A percentile compares a stretch with the other conserved stretches of the same genome.
These are phyloP conservation scores for Hexactinellida sp. DNA, from an alignment of 37 sponge, comb jelly and placozoan genomes.

Conservation along the genomic window DNA sequence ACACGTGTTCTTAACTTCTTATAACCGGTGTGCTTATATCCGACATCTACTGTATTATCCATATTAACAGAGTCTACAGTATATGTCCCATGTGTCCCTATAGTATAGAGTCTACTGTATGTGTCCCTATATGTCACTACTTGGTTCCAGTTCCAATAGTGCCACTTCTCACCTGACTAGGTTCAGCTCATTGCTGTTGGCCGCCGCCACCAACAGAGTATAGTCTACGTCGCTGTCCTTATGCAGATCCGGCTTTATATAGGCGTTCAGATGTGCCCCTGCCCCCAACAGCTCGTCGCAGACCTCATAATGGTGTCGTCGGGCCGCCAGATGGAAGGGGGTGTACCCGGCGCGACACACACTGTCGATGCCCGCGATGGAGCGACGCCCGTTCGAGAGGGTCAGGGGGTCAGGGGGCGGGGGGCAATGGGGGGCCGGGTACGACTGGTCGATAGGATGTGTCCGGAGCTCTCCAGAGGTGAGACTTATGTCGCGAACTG, in stretches of 20 bases:
- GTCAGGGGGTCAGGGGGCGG: not conserved
- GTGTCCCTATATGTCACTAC: not conserved
- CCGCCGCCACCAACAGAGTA: constrained; percentile 59
- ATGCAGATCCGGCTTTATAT: constrained; percentile 32
- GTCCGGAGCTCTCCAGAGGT: not conserved
- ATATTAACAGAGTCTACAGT: too few relatives aligned
- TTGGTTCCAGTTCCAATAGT: too few relatives aligned
- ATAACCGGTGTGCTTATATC: too few relatives aligned
- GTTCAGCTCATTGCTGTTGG: constrained; percentile 25
- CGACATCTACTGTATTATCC: too few relatives aligned
- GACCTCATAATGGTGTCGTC: constrained; percentile 19
- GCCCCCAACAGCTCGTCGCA: constrained; percentile 39
- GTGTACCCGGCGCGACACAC: constrained; percentile 31
- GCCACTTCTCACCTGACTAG: constrained; percentile 25
- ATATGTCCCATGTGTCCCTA: too few relatives aligned
- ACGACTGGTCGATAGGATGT: not conserved
- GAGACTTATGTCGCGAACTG: not conserved
- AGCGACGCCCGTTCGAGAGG: not conserved
- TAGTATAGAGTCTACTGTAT: not conserved
- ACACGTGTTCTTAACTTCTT: too few relatives aligned
- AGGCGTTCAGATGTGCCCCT: constrained; percentile 66
- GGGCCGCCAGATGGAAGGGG: constrained; percentile 57
- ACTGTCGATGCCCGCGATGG: constrained; percentile 33
- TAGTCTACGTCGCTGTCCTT: constrained; percentile 26
- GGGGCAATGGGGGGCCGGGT: not conserved